A percentile compares a stretch with the other conserved stretches of the same genome.
Conservation (phyloP, 2,888 invertebrate genomes). For the Ichneumon xanthorius region DNA sequence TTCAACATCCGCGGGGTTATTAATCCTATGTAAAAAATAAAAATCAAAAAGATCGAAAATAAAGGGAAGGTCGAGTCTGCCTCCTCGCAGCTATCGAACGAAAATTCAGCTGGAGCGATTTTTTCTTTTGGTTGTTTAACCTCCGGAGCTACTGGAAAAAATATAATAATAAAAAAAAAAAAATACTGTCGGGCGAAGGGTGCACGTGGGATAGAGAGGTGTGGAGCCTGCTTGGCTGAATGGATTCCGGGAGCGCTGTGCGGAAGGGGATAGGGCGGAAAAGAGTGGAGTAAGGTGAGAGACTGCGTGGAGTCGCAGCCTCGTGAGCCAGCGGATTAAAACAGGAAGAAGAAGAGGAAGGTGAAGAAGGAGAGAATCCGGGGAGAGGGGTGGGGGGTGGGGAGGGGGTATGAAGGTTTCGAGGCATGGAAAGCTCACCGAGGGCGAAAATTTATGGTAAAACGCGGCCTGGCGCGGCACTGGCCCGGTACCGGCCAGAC, state of each 20-base stretch:
- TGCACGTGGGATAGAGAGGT: slow-evolving; percentile 4
- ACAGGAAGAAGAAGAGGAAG: slow-evolving; percentile 58
- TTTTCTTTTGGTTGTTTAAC: slow-evolving; percentile 52
- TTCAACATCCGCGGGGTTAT: slow-evolving; percentile 34
- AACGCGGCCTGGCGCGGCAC: slow-evolving; percentile 60
- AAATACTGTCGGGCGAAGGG: slow-evolving; percentile 15
- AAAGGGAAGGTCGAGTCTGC: not conserved
- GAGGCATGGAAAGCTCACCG: slow-evolving; percentile 65
- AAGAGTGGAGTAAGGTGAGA: slow-evolving; percentile 37
- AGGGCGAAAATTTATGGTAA: slow-evolving; percentile 72
- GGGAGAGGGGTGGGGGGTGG: slow-evolving; percentile 14
- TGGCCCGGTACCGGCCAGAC: slow-evolving; percentile 54
- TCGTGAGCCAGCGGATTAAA: slow-evolving; percentile 64
- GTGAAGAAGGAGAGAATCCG: slow-evolving; percentile 53
- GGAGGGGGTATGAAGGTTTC: not conserved
- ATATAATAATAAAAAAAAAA: slow-evolving; percentile 43
- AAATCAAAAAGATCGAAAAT: not conserved
- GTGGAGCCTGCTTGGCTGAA: slow-evolving; percentile 34
- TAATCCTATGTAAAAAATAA: slow-evolving; percentile 29
- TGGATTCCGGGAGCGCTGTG: slow-evolving; percentile 35
- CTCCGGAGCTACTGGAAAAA: slow-evolving; percentile 50
- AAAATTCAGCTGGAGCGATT: slow-evolving; percentile 52
- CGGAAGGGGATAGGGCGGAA: slow-evolving; percentile 8
- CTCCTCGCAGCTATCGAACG: slow-evolving; percentile 50
- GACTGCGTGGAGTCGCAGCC: slow-evolving; percentile 42